Evolutionary conservation across 2,888 invertebrate species (phyloP).

Genomic region (Octodonta nipae): DNA sequence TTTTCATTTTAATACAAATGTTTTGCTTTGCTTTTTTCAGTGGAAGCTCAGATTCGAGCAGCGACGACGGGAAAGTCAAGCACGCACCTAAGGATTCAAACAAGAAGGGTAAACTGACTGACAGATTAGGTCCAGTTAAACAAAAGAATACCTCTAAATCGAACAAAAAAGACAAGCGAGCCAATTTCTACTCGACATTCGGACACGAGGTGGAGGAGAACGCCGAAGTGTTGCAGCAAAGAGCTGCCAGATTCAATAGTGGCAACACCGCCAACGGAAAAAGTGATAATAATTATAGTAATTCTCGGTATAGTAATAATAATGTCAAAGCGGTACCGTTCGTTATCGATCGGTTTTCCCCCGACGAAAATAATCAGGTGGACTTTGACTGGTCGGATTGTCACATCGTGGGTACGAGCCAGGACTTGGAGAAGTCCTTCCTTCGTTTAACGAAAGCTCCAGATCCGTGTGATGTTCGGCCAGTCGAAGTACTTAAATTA

Average conservation of each 20-base stretch:
- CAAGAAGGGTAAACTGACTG: slow-evolving; percentile 42
- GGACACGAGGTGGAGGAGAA: slow-evolving; percentile 52
- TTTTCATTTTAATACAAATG: no score
- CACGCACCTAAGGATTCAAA: slow-evolving; percentile 29
- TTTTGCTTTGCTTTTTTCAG: slow-evolving; percentile 34
- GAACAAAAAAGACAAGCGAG: slow-evolving; percentile 44
- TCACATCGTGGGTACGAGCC: slow-evolving; percentile 89
- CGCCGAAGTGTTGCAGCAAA: slow-evolving; percentile 67
- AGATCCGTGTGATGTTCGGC: slow-evolving; percentile 80
- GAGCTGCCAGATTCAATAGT: slow-evolving; percentile 76
- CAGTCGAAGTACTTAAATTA: slow-evolving; percentile 68
- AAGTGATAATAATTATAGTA: background rate
- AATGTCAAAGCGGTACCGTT: slow-evolving; percentile 7
- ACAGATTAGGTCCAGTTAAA: slow-evolving; percentile 40
- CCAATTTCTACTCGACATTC: slow-evolving; percentile 54
- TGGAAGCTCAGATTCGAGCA: slow-evolving; percentile 39
- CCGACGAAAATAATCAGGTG: slow-evolving; percentile 41
- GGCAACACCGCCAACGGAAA: slow-evolving; percentile 14
- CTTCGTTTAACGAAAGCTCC: slow-evolving; percentile 93
- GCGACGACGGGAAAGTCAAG: slow-evolving; percentile 36
- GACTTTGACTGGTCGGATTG: slow-evolving; percentile 75
- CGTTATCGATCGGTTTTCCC: slow-evolving; percentile 22
- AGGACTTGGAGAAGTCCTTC: slow-evolving; percentile 90
- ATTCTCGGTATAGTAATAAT: background rate
- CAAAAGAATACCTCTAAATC: slow-evolving; percentile 35